Conservation (phyloP, 2,888 invertebrate species). For the Tinea semifulvella region DNA sequence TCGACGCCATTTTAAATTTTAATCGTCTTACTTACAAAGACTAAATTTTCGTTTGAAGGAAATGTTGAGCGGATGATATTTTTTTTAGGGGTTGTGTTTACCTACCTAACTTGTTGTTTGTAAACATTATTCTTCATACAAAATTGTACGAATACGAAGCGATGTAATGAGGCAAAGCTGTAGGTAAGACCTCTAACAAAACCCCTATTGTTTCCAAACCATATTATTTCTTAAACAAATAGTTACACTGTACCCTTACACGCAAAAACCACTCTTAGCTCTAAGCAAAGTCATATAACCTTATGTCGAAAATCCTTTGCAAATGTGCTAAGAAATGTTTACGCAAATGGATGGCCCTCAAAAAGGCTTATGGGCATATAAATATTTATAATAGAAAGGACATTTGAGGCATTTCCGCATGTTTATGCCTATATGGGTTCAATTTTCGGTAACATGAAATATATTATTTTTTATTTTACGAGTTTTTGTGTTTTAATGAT, state of each 20-base stretch:
- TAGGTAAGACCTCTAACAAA: slow-evolving; percentile 2
- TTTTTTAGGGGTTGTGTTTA: too few relatives aligned
- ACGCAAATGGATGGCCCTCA: slow-evolving; percentile 9
- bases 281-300: not conserved
- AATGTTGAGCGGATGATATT: too few relatives aligned
- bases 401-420: slow-evolving; percentile 1
- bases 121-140: too few relatives aligned
- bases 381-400: slow-evolving; percentile 11
- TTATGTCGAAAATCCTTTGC: not conserved
- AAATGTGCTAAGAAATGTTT: not conserved
- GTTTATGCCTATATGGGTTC: too few relatives aligned
- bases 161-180: not conserved
- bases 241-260: not conserved
- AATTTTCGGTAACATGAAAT: too few relatives aligned
- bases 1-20: too few relatives aligned
- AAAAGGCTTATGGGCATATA: slow-evolving; percentile 4
- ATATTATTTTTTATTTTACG: too few relatives aligned
- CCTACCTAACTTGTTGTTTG: too few relatives aligned
- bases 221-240: slow-evolving; percentile 2
- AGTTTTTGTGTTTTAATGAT: too few relatives aligned
- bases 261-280: not conserved
- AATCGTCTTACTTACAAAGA: too few relatives aligned
- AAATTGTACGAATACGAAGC: not conserved
- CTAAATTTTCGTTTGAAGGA: too few relatives aligned
- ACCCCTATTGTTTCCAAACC: slow-evolving; percentile 4